phyloP scores from a whole-genome alignment of 2,113 vertebrate genomes.

The Phoenicopterus ruber region DNA sequence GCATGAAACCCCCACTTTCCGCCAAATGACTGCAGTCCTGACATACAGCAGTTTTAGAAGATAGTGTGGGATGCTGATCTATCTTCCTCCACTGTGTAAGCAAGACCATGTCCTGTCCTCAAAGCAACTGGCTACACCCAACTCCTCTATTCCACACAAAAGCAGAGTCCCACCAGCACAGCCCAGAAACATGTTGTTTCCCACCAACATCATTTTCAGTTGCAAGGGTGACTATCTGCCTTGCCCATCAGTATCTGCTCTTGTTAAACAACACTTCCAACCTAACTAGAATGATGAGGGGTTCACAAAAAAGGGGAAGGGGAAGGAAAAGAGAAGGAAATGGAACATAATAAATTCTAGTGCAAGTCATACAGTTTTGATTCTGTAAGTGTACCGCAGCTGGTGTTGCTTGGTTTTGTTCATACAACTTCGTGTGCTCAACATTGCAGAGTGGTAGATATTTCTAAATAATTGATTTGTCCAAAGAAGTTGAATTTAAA shows the following conservation, averaged over 20 bases:
- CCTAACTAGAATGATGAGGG: background rate
- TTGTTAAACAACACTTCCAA: background rate
- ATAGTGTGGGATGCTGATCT: background rate
- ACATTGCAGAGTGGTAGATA: background rate
- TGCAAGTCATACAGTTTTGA: background rate
- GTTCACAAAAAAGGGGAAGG: background rate
- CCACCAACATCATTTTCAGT: background rate
- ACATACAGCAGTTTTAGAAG: background rate
- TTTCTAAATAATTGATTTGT: background rate
- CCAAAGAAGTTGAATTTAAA: background rate
- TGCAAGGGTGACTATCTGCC: background rate
- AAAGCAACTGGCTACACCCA: background rate
- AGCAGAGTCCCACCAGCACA: background rate
- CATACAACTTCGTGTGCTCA: background rate
- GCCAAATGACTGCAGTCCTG: background rate
- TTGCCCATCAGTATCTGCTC: background rate
- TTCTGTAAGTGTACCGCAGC: background rate
- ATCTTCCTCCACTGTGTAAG: background rate
- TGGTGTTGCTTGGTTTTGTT: background rate
- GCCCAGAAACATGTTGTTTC: background rate
- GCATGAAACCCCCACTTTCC: background rate
- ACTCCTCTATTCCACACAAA: background rate
- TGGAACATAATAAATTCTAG: background rate
- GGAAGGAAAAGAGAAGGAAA: background rate
- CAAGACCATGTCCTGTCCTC: background rate